Conservation (phyloP, 2,113 vertebrate species). For the Bostrychus sinensis region DNA sequence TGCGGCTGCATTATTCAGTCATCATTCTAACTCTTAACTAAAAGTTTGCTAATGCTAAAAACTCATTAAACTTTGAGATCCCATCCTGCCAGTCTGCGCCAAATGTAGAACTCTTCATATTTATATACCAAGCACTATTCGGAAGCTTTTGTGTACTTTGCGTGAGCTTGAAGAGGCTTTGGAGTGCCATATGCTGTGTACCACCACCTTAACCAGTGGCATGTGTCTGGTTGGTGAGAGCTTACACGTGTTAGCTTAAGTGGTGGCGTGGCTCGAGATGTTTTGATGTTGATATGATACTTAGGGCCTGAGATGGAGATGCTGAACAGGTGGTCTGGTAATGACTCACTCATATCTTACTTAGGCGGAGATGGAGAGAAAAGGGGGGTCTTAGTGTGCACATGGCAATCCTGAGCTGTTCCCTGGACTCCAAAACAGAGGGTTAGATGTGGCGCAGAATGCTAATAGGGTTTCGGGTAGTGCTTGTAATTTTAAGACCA, state of each 20-base stretch:
- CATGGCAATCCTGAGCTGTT: background rate
- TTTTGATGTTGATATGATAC: conserved; percentile 34
- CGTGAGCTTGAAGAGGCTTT: conserved; percentile 36
- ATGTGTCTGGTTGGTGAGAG: conserved; percentile 46
- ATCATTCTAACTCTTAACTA: conserved; percentile 29
- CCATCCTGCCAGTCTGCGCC: conserved; percentile 40
- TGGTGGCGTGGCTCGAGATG: conserved; percentile 29
- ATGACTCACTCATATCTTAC: conserved; percentile 52
- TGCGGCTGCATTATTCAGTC: conserved; percentile 30
- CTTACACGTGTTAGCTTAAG: conserved; percentile 38
- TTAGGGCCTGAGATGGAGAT: conserved; percentile 34
- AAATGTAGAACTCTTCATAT: conserved; percentile 28
- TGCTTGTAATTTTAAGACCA: too few species aligned
- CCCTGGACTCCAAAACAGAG: background rate
- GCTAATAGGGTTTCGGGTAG: conserved; percentile 4
- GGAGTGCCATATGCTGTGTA: conserved; percentile 61
- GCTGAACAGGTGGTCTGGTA: conserved; percentile 66
- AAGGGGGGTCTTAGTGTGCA: background rate
- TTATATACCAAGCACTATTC: conserved; percentile 21
- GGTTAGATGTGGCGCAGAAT: conserved; percentile 23
- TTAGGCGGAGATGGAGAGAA: conserved; percentile 24
- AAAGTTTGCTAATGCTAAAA: conserved; percentile 45
- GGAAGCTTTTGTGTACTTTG: conserved; percentile 26
- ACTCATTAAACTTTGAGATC: conserved; percentile 46
- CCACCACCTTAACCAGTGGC: conserved; percentile 66